Evolutionary conservation across 2,888 invertebrate genomes (phyloP).

Genomic region (Arrhopalites spinosus): DNA sequence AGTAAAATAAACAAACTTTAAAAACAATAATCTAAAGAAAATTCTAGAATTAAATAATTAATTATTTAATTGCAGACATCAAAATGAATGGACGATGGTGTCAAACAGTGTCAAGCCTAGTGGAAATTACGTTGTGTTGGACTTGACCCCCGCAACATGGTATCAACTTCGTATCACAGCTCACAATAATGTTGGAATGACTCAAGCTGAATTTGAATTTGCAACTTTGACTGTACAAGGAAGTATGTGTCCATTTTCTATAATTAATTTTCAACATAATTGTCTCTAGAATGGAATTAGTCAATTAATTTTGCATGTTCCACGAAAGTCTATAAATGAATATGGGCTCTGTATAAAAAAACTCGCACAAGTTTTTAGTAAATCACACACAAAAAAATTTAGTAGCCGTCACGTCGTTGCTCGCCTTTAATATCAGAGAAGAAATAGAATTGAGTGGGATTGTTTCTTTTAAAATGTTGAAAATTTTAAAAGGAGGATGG

Average conservation of each 20-base stretch:
- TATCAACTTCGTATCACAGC: slow-evolving; percentile 89
- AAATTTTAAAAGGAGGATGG: neutral
- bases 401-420: slow-evolving; percentile 33
- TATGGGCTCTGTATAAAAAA: neutral
- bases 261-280: neutral
- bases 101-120: slow-evolving; percentile 90
- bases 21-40: neutral
- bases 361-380: neutral
- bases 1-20: too few species aligned
- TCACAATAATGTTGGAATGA: slow-evolving; percentile 91
- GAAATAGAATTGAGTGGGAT: neutral
- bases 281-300: too few species aligned
- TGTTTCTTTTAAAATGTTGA: neutral
- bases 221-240: slow-evolving; percentile 92
- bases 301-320: too few species aligned
- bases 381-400: neutral
- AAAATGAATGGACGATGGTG: slow-evolving; percentile 90
- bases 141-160: slow-evolving; percentile 91
- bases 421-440: neutral
- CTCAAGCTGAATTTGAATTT: slow-evolving; percentile 93
- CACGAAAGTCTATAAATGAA: too few species aligned
- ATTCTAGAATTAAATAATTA: neutral
- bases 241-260: slow-evolving; percentile 68
- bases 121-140: slow-evolving; percentile 83
- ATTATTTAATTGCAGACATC: slow-evolving; percentile 61